Evolutionary conservation across 2,113 vertebrate genomes (phyloP), one percentile per base, ranked within the genome.

Genomic region (Engraulis encrasicolus): DNA sequence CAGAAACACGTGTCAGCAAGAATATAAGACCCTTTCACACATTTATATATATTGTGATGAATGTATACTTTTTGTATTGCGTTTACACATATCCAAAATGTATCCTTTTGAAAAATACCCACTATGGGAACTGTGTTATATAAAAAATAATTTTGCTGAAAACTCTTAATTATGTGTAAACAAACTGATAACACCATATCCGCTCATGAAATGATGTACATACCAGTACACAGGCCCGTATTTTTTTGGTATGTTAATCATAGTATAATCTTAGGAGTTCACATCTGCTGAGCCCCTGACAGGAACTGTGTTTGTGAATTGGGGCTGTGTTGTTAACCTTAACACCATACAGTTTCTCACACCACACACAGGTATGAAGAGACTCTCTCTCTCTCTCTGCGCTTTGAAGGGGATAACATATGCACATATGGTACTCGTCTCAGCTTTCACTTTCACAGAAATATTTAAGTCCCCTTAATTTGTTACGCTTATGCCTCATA

Each of bases 391-490:
- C n/a, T n/a, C n/a, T 74, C 31, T 14, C 15, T 23, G 66, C 9
- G 34, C 23, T 74, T 74, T 31, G 66, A 14, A 34, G 66, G 31
- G 66, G 12, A 74, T 34, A 34, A 34, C 14, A 34, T 31, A 34
- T 36, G 66, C 66, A 74, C 66, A 74, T 74, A 27, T 74, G 66
- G 27, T 31, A 31, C 66, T 74, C 11, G 31, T 23, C 27, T 74
- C 27, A 15, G 34, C 34, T 74, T 2, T 4, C 66, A 74, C 66
- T 74, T 34, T 34, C 66, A 74, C 66, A 74, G 66, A 74, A 74
- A 74, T 15, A 74, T 74, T 74, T 36, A 31, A 74, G 66, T 19
- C 66, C 66, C 66, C 27, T 74, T 74, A 74, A 74, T 74, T 74
- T 74, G 66, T 34, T 31, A 31, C 27, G 27, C 66, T 74, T 74